phyloP scores from a whole-genome alignment of 92 coral and sea anemone genomes.

The Umimayanthus kanabou region DNA sequence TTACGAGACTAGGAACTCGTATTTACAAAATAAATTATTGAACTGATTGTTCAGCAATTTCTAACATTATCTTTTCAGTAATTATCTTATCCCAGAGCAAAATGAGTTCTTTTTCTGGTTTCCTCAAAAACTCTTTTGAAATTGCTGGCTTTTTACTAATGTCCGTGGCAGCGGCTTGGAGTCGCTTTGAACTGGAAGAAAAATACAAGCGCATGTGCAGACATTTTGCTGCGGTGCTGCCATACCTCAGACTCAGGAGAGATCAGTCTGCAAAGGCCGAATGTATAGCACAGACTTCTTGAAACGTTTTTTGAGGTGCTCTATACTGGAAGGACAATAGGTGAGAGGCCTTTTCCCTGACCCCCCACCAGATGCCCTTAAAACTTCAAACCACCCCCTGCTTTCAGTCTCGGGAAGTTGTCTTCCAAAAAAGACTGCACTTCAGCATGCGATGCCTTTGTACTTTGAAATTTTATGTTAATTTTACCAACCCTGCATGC shows the following conservation, averaged over 20 bases:
- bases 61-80: too few species aligned
- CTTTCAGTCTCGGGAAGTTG: constrained; percentile 63
- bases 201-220: too few species aligned
- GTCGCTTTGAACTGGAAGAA: too few species aligned
- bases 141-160: too few species aligned
- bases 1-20: too few species aligned
- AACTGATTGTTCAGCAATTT: too few species aligned
- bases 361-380: constrained; percentile 70
- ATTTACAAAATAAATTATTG: too few species aligned
- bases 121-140: too few species aligned
- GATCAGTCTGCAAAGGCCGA: constrained; percentile 58
- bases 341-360: constrained; percentile 60
- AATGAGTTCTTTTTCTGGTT: too few species aligned
- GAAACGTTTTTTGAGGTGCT: constrained; percentile 56
- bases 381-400: constrained; percentile 67
- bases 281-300: constrained; percentile 54
- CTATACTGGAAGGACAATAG: constrained; percentile 56
- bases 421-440: constrained; percentile 58
- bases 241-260: constrained; percentile 16
- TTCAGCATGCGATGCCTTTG: constrained; percentile 60
- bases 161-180: too few species aligned
- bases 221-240: background rate
- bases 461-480: constrained; percentile 62
- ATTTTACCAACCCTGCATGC: constrained; percentile 70
- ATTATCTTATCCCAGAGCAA: too few species aligned